Base-by-base conservation (phyloP, 2,113 vertebrate species). In the Tamias sibiricus region DNA sequence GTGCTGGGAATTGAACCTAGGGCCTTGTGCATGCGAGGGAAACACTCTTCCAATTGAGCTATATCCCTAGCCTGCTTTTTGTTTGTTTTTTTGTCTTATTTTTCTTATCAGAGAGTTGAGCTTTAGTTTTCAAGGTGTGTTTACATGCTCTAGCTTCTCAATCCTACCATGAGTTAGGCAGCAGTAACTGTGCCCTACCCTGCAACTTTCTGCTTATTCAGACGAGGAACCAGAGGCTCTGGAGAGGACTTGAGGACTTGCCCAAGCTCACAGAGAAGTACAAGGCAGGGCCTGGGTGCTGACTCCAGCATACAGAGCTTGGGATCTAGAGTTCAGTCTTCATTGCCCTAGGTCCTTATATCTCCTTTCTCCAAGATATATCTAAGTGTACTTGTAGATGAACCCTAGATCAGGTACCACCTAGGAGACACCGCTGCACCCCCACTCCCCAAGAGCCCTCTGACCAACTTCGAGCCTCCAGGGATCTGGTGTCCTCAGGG, bases 401-500 rank as follows among this genome's bases (percentile, higher is more conserved):
- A 77, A 20, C 24, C 40, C 69, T 64, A 82, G 59, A 77, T 57
- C 35, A 52, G 72, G 40, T 64, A 26, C 72, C 77, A 96, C 37
- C 35, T 82, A 83, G 64, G 26, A 83, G 79, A 77, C 12, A 12
- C 26, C 83, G 47, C 4, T 16, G 14, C 0, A 66, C 2, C n/a
- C 83, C 30, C 35, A 11, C 35, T 69, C 92, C 72, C 95, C n/a
- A 75, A 75, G 85, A 16, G 64, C 80, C 90, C 96, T 95, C 7
- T 11, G 44, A 98, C 99, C 94, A 96, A 99, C 99, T 98, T 97
- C 97, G 98, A 85, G 99, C 99, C 96, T 99, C 99, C 79, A 98
- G 98, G 52, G 99, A 99, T 75, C 88, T 98, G 71, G 92, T 98
- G 97, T 99, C 99, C 0, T 30, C 96, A 95, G 99, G 98, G 94